Percentiles rank a stretch among this genome's conserved stretches.
These are phyloP conservation scores for Brenthis ino DNA, from an alignment of 2,888 invertebrate species.

Conservation along the genomic window DNA sequence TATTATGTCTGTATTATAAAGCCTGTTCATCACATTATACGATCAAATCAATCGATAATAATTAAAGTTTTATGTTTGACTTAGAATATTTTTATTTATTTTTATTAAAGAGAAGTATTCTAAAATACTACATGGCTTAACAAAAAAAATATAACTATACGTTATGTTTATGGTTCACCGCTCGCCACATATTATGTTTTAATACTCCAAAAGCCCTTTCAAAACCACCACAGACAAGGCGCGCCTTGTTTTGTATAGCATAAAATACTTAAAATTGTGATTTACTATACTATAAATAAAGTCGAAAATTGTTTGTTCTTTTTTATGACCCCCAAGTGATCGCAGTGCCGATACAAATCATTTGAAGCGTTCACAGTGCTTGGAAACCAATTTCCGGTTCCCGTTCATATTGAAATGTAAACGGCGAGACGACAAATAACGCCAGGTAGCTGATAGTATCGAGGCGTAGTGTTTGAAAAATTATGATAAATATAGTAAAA, in stretches of 20 bases:
- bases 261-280: constrained; percentile 6
- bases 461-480: constrained; percentile 14
- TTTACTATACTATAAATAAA: not conserved
- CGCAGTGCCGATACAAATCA: constrained; percentile 61
- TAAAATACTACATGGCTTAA: too few relatives aligned
- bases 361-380: constrained; percentile 67
- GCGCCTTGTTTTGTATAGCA: constrained; percentile 29
- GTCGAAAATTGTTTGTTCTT: constrained; percentile 7
- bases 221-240: constrained; percentile 36
- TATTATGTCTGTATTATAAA: too few relatives aligned
- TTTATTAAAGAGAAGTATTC: too few relatives aligned
- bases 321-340: constrained; percentile 34
- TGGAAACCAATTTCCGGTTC: constrained; percentile 78
- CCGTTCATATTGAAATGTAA: constrained; percentile 78
- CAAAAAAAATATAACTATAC: constrained; percentile 7
- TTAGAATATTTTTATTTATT: too few relatives aligned
- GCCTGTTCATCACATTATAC: too few relatives aligned
- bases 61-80: too few relatives aligned
- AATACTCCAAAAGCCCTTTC: constrained; percentile 37
- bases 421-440: constrained; percentile 59
- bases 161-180: constrained; percentile 32
- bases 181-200: constrained; percentile 26
- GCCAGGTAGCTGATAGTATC: constrained; percentile 37
- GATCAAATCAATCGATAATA: too few relatives aligned
- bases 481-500: not conserved